phyloP scores from a whole-genome alignment of 2,888 invertebrate genomes.

The Conistra vaccinii region DNA sequence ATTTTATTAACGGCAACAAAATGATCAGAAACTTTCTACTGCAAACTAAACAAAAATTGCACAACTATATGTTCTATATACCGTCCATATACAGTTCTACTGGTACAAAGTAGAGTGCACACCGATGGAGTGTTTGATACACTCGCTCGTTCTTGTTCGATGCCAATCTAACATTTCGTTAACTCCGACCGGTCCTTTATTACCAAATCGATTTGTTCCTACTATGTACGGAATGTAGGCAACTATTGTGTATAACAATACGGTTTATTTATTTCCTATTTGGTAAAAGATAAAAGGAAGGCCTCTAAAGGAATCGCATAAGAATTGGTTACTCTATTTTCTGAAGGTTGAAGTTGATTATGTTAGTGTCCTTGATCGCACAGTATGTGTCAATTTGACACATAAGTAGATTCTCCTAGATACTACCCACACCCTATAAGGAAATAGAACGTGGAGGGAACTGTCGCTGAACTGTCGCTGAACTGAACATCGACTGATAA shows the following conservation, averaged over 20 bases:
- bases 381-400: constrained; percentile 1
- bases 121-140: constrained; percentile 3
- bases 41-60: background rate
- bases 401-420: constrained; percentile 6
- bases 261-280: constrained; percentile 37
- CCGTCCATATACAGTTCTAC: background rate
- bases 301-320: constrained; percentile 16
- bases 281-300: constrained; percentile 17
- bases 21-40: background rate
- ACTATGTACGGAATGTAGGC: constrained; percentile 26
- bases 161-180: constrained; percentile 47
- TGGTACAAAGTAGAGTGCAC: constrained; percentile 31
- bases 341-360: constrained; percentile 5
- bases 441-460: background rate
- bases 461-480: background rate
- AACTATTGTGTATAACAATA: constrained; percentile 38
- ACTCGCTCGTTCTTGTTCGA: constrained; percentile 19
- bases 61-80: background rate
- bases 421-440: no score
- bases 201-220: constrained; percentile 44
- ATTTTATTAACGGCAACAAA: background rate
- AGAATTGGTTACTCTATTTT: constrained; percentile 15
- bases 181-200: constrained; percentile 37
- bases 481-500: background rate
- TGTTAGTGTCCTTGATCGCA: constrained; percentile 8